Evolutionary conservation across 2,797 vertebrate genomes (phyloP).

Genomic region (Melanotaenia parkinsoni): DNA sequence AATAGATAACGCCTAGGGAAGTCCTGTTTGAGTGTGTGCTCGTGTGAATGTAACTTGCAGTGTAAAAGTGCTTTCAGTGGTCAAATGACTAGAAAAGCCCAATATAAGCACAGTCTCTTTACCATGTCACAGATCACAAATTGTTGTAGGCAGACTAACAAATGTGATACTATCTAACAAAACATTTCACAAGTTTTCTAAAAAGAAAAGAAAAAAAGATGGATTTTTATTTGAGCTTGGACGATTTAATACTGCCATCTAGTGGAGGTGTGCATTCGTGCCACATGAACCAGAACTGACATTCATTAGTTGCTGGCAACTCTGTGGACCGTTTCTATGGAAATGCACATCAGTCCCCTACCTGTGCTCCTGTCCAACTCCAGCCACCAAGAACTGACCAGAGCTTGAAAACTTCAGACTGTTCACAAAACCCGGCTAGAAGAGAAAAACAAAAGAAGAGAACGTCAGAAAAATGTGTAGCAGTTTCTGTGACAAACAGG

Average conservation of each 20-base stretch:
- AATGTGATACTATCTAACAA: neutral
- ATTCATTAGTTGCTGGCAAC: neutral
- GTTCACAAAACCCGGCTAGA: constrained; percentile 94
- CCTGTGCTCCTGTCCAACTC: constrained; percentile 97
- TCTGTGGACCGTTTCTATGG: constrained; percentile 38
- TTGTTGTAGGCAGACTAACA: no score
- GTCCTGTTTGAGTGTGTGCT: no score
- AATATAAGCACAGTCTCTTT: no score
- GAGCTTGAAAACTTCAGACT: constrained; percentile 92
- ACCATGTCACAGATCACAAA: no score
- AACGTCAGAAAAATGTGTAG: neutral
- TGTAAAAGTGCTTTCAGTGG: no score
- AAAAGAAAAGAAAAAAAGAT: neutral
- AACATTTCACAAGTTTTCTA: neutral
- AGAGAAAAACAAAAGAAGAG: neutral
- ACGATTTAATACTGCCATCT: constrained; percentile 58
- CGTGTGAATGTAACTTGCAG: no score
- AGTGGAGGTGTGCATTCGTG: constrained; percentile 28
- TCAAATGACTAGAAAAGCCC: no score
- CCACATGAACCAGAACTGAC: neutral
- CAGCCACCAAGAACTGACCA: constrained; percentile 93
- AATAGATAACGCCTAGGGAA: no score
- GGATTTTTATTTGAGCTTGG: neutral
- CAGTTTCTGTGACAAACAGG: neutral
- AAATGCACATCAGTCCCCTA: constrained; percentile 64